These are phyloP conservation scores for Pandemis heparana DNA, from an alignment of 2,888 invertebrate species.

Conservation along the genomic window DNA sequence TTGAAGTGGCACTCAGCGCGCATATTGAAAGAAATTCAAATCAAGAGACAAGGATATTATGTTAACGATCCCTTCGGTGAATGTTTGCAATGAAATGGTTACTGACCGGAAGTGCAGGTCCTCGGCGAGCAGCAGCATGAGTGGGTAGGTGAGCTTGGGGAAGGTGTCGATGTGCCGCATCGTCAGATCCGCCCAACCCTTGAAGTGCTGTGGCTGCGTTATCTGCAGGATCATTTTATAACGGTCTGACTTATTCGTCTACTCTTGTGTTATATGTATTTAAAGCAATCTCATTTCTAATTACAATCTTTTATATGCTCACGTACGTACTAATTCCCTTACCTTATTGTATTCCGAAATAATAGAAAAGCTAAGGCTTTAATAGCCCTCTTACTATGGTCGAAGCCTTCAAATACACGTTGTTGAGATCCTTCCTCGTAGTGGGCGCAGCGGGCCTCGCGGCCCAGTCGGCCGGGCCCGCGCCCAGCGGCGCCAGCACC, in stretches of 20 bases:
- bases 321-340: too few relatives aligned
- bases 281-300: too few relatives aligned
- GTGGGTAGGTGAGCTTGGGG: constrained; percentile 73
- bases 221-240: constrained; percentile 54
- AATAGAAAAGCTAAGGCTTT: neutral
- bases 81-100: neutral
- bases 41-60: too few relatives aligned
- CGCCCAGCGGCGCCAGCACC: constrained; percentile 51
- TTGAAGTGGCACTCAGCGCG: too few relatives aligned
- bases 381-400: constrained; percentile 58
- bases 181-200: constrained; percentile 68
- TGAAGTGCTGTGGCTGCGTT: constrained; percentile 66
- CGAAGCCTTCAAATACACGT: constrained; percentile 60
- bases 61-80: too few relatives aligned
- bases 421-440: constrained; percentile 64
- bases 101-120: constrained; percentile 68
- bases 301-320: too few relatives aligned
- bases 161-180: constrained; percentile 71
- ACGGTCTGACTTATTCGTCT: too few relatives aligned
- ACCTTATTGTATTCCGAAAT: too few relatives aligned
- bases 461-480: constrained; percentile 54
- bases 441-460: constrained; percentile 57
- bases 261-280: too few relatives aligned
- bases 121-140: constrained; percentile 67
- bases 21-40: too few relatives aligned